A percentile compares a stretch with the other conserved stretches of the same genome.
Conservation (phyloP, 1,140 invertebrate genomes). For the Colletes latitarsis region DNA sequence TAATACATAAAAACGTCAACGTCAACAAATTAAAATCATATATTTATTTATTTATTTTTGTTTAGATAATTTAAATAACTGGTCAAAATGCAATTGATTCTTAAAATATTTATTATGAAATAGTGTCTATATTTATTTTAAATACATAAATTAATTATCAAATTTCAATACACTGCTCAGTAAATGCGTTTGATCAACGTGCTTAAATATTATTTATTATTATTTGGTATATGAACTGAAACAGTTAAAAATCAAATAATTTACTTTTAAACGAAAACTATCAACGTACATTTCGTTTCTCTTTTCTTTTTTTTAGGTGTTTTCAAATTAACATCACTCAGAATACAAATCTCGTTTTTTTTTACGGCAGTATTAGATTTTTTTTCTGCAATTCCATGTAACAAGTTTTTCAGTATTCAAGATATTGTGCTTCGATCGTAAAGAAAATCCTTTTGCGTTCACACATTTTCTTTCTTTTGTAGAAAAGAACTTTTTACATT, state of each 20-base stretch:
- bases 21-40: not conserved
- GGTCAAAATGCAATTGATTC: constrained; percentile 32
- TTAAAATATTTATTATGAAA: constrained; percentile 58
- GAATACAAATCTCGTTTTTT: constrained; percentile 20
- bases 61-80: constrained; percentile 3
- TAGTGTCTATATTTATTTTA: constrained; percentile 42
- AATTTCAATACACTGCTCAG: constrained; percentile 45
- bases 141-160: constrained; percentile 60
- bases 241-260: constrained; percentile 40
- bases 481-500: constrained; percentile 33
- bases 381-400: constrained; percentile 10
- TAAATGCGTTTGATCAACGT: constrained; percentile 17
- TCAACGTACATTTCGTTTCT: not conserved
- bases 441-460: not conserved
- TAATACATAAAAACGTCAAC: not conserved
- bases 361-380: constrained; percentile 21
- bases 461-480: not conserved
- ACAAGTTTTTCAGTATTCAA: constrained; percentile 45
- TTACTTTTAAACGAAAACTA: constrained; percentile 25
- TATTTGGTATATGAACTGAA: constrained; percentile 53
- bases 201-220: constrained; percentile 34
- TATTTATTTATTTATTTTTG: not conserved
- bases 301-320: not conserved
- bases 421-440: not conserved
- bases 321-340: constrained; percentile 2